Evolutionary conservation across 2,797 vertebrate genomes (phyloP), one percentile per base, ranked within the genome.

Genomic region (Protosalanx chinensis): DNA sequence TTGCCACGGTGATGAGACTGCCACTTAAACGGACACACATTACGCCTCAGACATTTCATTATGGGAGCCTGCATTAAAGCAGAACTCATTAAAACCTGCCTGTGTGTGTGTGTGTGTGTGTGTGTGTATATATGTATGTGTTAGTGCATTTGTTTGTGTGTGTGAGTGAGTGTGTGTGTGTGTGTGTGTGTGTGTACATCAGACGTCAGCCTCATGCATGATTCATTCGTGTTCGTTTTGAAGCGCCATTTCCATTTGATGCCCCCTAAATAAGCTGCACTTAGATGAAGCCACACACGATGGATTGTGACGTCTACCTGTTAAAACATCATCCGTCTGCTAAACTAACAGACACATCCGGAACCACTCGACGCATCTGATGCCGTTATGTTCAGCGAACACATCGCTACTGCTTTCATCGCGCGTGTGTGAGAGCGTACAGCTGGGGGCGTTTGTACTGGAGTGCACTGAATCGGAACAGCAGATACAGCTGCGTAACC

Each of bases 1-100:
- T 66, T 75, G 80, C 65, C 61, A 60, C 35, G 65, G 71, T 68
- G 53, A 63, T 73, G 76, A 80, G 82, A 73, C 62, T 61, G 68
- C 20, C 75, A 73, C 66, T 83, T 83, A 70, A 73, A 74, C 64
- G n/a, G 56, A 57, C n/a, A 57, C 16, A 23, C 66, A 53, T 72
- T 53, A 73, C 7, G 65, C 8, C 32, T 53, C 59, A 71, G 75
- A 35, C 58, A 68, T 82, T 68, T 67, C 64, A 33, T 73, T 18
- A 27, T 53, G 46, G 71, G 53, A n/a, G 7, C 20, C 20, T 23
- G 4, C 56, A 57, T 57, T n/a, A 57, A n/a, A 57, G 53, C n/a
- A 35, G 37, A 41, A 41, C 7, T 41, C 37, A 41, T 41, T 41
- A 41, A 41, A 41, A 41, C 7, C 37, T 35, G 23, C 23, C 23